Base-by-base conservation (phyloP, 2,113 vertebrate genomes). In the Pardalotus punctatus region DNA sequence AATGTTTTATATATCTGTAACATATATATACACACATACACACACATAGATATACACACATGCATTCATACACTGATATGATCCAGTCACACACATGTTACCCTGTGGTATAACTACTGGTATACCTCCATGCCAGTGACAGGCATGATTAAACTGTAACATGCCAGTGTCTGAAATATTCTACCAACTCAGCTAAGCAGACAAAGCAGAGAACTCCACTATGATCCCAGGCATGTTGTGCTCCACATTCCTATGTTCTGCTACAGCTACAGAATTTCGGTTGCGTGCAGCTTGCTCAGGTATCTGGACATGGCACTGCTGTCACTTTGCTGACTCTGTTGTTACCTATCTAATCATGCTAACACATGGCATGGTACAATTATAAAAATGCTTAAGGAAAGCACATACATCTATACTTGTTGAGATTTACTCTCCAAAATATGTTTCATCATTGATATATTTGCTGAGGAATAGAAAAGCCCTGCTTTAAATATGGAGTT, bases 201-300 rank as follows among this genome's bases (percentile, higher is more conserved):
- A 58, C 16, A 81, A 64, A 83, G 54, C 36, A 84, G 38, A 71
- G 76, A 67, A 11, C 15, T 70, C 29, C 8, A 64, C 24, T 35
- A 5, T 1, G 2, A 65, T 35, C 31, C 27, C 77, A 73, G 40
- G 43, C 76, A 61, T 0, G 0, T 5, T 31, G 58, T 62, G 50
- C 62, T 72, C n/a, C 62, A 31, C 65, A 1, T 9, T 45, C 76
- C 64, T 43, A 6, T 0, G 18, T 0, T 5, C 42, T 71, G 22
- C 61, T 71, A 62, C 27, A 40, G 19, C 33, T 47, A 35, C 23
- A n/a, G 65, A 62, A 79, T 47, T n/a, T 36, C 42, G 51, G 9
- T 3, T 74, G 33, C 70, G 76, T 58, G 64, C 33, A 56, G 57
- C 35, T 62, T 53, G 36, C 57, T 70, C 22, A n/a, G 21, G 7